Base-by-base conservation (phyloP, 1,140 invertebrate species). In the Diachasmimorpha longicaudata region DNA sequence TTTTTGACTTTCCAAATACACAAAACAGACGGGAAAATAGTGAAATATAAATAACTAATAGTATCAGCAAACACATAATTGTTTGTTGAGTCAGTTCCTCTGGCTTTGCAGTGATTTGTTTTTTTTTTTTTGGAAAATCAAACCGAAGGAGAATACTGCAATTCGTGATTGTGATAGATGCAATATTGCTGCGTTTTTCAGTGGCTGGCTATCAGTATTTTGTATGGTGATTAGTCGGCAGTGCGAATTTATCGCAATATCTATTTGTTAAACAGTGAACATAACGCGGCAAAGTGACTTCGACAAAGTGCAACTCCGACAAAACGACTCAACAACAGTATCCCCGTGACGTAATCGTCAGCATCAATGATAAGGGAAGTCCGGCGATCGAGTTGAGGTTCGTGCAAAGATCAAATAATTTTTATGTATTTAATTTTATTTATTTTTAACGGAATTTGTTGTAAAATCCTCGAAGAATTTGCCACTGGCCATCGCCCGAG, bases 321-420 rank as follows among this genome's bases (percentile, higher is more conserved):
- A 85, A 82, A 76, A 81, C 80, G 76, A 82, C 78, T 48, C 55
- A 73, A 39, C 77, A 78, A 79, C 80, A 81, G 78, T 82, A 83
- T 78, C 83, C 82, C 44, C 81, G 83, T 71, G 83, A 85, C 80
- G 79, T 85, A 73, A 85, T 85, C 75, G 84, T 85, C 77, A 85
- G 83, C 77, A 85, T 85, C 77, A 82, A 85, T 85, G 84, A 85
- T 73, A 84, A 82, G 75, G 79, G 83, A 19, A 82, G 75, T 23
- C 81, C 81, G 63, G 77, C 79, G 69, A 85, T 85, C 78, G 84
- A 85, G 83, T 79, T 85, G 77, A 85, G 84, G 84, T 85, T 46
- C 74, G 81, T 77, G 31, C 10, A 63, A 63, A 25, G 9, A 6
- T 71, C n/a, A 46, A 71, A n/a, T n/a, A n/a, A n/a, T n/a, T n/a